Percentiles rank a stretch among this genome's conserved stretches.
phyloP scores from a whole-genome alignment of 2,888 invertebrate genomes.

The Luffia ferchaultella region DNA sequence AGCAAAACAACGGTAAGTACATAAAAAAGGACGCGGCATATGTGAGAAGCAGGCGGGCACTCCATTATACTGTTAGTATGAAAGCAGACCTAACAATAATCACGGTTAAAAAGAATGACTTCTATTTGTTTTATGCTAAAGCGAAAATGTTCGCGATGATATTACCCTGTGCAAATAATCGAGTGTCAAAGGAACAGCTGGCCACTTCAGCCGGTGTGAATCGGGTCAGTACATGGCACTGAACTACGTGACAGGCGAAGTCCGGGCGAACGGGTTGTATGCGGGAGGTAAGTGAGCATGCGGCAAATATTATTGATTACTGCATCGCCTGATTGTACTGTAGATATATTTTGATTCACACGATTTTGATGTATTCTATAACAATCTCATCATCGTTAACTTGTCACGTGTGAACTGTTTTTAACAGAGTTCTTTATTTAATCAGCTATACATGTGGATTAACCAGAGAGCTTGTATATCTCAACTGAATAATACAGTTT shows the following conservation, averaged over 20 bases:
- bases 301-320: not conserved
- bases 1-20: slow-evolving; percentile 60
- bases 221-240: slow-evolving; percentile 31
- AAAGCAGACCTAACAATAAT: slow-evolving; percentile 50
- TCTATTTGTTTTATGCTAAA: not conserved
- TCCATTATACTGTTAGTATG: slow-evolving; percentile 33
- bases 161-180: slow-evolving; percentile 26
- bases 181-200: slow-evolving; percentile 19
- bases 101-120: not conserved
- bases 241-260: not conserved
- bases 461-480: too few species aligned
- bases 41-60: slow-evolving; percentile 43
- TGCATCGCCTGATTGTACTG: not conserved
- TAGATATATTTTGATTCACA: not conserved
- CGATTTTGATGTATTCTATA: not conserved
- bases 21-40: slow-evolving; percentile 42
- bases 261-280: not conserved
- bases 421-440: too few species aligned
- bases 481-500: too few species aligned
- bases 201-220: slow-evolving; percentile 58
- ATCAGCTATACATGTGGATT: too few species aligned
- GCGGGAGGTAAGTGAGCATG: not conserved
- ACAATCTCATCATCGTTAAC: too few species aligned
- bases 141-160: slow-evolving; percentile 24
- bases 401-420: too few species aligned